A percentile compares a stretch with the other conserved stretches of the same genome.
phyloP scores from a whole-genome alignment of 2,797 vertebrate species.

The Pipistrellus pipistrellus region DNA sequence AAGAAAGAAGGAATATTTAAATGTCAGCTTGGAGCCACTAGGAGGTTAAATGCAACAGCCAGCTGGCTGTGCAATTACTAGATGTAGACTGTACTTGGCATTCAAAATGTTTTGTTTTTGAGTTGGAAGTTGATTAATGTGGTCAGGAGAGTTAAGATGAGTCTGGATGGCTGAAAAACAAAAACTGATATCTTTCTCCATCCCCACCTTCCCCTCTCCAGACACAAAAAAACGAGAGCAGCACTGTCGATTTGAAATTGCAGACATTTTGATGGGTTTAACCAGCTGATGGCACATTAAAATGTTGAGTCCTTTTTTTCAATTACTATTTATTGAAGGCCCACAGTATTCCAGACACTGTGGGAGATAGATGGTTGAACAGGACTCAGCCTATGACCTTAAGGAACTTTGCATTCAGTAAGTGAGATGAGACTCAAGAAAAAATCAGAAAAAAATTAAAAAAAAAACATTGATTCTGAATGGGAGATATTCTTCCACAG shows the following conservation, averaged over 20 bases:
- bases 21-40: slow-evolving; percentile 77
- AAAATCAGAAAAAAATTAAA: not conserved
- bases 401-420: slow-evolving; percentile 39
- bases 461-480: too few relatives aligned
- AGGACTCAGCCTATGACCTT: not conserved
- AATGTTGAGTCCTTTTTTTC: slow-evolving; percentile 21
- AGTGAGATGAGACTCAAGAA: slow-evolving; percentile 31
- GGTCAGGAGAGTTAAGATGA: slow-evolving; percentile 70
- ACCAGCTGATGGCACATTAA: not conserved
- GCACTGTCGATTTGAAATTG: slow-evolving; percentile 29
- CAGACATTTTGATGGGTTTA: not conserved
- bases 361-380: slow-evolving; percentile 20
- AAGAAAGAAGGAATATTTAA: slow-evolving; percentile 82
- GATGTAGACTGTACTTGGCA: slow-evolving; percentile 63
- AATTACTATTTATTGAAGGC: slow-evolving; percentile 24
- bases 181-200: not conserved
- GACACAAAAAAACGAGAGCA: not conserved
- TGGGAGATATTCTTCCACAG: too few relatives aligned
- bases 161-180: not conserved
- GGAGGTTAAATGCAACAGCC: slow-evolving; percentile 75
- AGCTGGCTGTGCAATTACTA: slow-evolving; percentile 78
- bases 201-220: rapidly evolving
- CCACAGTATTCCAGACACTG: not conserved
- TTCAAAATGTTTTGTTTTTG: slow-evolving; percentile 59
- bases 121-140: slow-evolving; percentile 70